Conservation (phyloP, 2,888 invertebrate genomes). For the Quadroppia sp. region DNA sequence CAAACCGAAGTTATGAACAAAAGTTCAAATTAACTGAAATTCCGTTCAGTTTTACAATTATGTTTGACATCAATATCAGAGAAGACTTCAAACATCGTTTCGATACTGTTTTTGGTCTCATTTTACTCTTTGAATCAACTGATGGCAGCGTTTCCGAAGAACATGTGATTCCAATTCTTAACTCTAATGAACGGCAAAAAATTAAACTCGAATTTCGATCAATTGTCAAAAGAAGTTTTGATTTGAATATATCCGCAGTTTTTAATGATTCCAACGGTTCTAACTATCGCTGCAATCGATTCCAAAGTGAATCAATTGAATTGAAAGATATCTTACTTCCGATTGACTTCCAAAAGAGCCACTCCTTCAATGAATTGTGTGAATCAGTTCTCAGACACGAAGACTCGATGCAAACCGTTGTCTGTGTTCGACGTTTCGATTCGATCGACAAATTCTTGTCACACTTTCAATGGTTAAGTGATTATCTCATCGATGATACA, state of each 20-base stretch:
- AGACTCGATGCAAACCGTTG: conserved; percentile 38
- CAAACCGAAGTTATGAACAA: not conserved
- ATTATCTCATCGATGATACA: not conserved
- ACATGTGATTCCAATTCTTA: conserved; percentile 19
- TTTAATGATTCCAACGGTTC: conserved; percentile 38
- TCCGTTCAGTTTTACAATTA: conserved; percentile 18
- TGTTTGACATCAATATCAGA: conserved; percentile 9
- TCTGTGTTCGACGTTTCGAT: conserved; percentile 10
- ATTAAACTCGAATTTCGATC: conserved; percentile 11
- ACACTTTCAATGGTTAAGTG: conserved; percentile 17
- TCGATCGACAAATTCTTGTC: conserved; percentile 32
- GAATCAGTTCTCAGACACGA: conserved; percentile 26
- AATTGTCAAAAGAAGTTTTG: not conserved
- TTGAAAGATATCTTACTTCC: conserved; percentile 40
- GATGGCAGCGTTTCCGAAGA: not conserved
- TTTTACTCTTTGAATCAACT: not conserved
- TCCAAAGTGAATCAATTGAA: conserved; percentile 24
- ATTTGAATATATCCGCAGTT: conserved; percentile 1
- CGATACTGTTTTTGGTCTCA: not conserved
- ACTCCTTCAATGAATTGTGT: conserved; percentile 18
- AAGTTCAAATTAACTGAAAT: not conserved
- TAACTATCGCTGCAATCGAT: conserved; percentile 36
- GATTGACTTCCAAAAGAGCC: not conserved
- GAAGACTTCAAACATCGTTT: conserved; percentile 8
- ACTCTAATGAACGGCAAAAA: not conserved